Conservation (phyloP, 2,113 vertebrate genomes). For the Centrocercus urophasianus region DNA sequence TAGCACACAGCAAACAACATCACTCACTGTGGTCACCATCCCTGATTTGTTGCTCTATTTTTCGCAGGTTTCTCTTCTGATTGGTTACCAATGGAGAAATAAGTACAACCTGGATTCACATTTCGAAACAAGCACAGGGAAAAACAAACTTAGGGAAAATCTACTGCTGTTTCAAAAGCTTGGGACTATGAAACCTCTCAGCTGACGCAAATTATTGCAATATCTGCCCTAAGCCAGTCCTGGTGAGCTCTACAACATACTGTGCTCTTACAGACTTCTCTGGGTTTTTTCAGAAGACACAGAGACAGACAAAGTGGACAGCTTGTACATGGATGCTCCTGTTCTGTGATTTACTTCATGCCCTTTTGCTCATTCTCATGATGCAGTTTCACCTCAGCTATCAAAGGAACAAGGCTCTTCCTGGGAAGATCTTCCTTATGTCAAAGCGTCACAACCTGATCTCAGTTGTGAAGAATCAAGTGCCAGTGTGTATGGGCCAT, state of each 20-base stretch:
- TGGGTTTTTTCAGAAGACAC: background rate
- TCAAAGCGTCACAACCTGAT: background rate
- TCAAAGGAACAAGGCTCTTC: background rate
- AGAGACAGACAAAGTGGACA: background rate
- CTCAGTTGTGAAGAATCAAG: background rate
- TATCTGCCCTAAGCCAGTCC: background rate
- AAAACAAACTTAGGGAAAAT: background rate
- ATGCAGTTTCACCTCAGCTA: background rate
- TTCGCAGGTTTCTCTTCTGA: background rate
- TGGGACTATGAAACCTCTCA: background rate
- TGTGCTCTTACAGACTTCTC: background rate
- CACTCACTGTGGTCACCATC: background rate
- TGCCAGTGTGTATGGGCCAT: too few species aligned
- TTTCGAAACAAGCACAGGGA: conserved; percentile 1
- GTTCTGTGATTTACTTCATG: background rate
- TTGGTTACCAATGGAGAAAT: background rate
- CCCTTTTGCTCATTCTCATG: fast-evolving
- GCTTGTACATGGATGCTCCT: background rate
- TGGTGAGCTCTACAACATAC: background rate
- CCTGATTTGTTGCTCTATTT: background rate
- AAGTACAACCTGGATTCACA: background rate
- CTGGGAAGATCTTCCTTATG: fast-evolving
- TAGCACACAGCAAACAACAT: background rate
- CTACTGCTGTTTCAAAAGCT: background rate
- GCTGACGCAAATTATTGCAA: background rate